These are phyloP conservation scores for Andrena haemorrhoa DNA, from an alignment of 2,888 invertebrate species.

Conservation along the genomic window DNA sequence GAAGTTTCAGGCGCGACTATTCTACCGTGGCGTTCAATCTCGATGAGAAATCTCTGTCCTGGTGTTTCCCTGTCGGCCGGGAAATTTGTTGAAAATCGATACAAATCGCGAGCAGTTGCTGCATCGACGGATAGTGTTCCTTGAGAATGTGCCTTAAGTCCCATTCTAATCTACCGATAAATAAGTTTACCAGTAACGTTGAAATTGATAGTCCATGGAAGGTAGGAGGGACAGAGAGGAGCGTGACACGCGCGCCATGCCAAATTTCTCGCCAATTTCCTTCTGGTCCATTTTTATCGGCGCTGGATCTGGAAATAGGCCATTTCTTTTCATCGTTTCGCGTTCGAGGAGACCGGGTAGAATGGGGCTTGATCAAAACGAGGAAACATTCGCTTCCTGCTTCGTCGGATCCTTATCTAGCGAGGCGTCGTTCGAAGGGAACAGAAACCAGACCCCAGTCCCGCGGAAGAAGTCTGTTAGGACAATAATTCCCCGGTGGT, in stretches of 20 bases:
- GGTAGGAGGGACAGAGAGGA: neutral
- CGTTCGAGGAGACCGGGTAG: neutral
- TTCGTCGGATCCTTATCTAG: slow-evolving; percentile 51
- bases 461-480: slow-evolving; percentile 46
- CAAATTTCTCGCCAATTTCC: slow-evolving; percentile 8
- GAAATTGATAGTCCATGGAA: neutral
- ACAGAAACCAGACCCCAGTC: slow-evolving; percentile 41
- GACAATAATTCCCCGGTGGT: slow-evolving; percentile 64
- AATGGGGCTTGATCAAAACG: slow-evolving; percentile 34
- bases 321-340: slow-evolving; percentile 16
- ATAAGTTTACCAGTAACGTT: neutral
- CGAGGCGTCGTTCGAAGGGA: slow-evolving; percentile 5
- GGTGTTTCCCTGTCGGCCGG: neutral
- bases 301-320: slow-evolving; percentile 11
- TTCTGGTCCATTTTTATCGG: slow-evolving; percentile 5
- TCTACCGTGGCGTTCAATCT: slow-evolving; percentile 51
- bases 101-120: neutral
- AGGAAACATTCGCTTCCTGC: slow-evolving; percentile 39
- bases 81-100: slow-evolving; percentile 34
- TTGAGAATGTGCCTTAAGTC: neutral
- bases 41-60: slow-evolving; percentile 24
- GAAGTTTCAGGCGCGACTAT: slow-evolving; percentile 47
- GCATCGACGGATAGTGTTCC: neutral
- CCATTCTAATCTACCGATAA: neutral
- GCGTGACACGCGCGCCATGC: neutral